These are phyloP conservation scores for Myripristis murdjan DNA, from an alignment of 2,797 vertebrate species.

Conservation along the genomic window DNA sequence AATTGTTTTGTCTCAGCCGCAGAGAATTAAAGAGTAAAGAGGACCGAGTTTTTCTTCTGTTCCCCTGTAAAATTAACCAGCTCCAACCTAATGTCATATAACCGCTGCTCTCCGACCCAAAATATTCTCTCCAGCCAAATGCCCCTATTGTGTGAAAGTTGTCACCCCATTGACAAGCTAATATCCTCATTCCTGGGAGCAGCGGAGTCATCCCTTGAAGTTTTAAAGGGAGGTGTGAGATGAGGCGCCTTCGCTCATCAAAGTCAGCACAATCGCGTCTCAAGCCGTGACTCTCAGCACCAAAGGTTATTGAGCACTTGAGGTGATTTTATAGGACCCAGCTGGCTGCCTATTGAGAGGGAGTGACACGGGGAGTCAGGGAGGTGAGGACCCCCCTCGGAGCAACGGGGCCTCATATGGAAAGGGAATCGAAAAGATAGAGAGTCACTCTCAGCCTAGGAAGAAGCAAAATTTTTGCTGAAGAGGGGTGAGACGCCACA, in stretches of 20 bases:
- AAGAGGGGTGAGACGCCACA: no score
- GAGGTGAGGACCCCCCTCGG: constrained; percentile 26
- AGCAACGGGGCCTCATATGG: constrained; percentile 2
- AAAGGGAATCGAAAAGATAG: constrained; percentile 12
- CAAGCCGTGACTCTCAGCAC: constrained; percentile 71
- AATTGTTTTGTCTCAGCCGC: constrained; percentile 19
- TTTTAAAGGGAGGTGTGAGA: constrained; percentile 78
- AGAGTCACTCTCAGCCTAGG: no score
- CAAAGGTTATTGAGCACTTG: constrained; percentile 65
- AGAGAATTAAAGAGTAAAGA: neutral
- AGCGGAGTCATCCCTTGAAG: constrained; percentile 67
- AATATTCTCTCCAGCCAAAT: constrained; percentile 68
- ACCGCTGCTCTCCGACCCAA: constrained; percentile 44
- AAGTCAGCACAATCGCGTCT: constrained; percentile 73
- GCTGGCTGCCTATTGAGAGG: constrained; percentile 71
- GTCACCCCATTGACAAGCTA: constrained; percentile 81
- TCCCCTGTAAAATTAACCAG: constrained; percentile 45
- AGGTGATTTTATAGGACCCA: constrained; percentile 76
- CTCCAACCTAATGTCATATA: constrained; percentile 59
- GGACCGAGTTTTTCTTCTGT: constrained; percentile 11
- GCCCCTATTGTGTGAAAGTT: constrained; percentile 74
- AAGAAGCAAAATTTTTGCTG: no score
- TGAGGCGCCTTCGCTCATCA: constrained; percentile 78
- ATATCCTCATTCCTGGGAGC: constrained; percentile 77
- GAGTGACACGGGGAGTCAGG: constrained; percentile 47